Evolutionary conservation across 2,888 invertebrate genomes (phyloP), one percentile per base, ranked within the genome.

Genomic region (Philaethria dido): DNA sequence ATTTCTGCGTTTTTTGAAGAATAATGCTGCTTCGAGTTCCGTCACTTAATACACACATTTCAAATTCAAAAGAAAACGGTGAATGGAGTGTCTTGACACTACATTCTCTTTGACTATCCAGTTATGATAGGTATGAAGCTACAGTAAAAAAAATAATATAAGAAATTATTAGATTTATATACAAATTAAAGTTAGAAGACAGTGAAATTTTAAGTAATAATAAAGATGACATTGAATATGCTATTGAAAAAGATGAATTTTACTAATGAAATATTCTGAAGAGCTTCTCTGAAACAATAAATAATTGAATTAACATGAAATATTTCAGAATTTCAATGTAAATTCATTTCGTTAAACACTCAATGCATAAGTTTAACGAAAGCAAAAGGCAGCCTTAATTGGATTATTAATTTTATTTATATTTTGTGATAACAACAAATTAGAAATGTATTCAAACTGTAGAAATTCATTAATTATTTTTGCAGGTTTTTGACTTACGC

Each of bases 241-340:
- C 18, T 45, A 29, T 29, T 60, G 5, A 18, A 33, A 22, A 61
- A 14, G 47, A n/a, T 62, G 22, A 48, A 48, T 16, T 47, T 61
- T 47, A 14, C 20, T 61, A 20, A 18, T 61, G 16, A 47, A 61
- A 39, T 62, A 48, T 62, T 62, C n/a, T 48, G 25, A 64, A 59
- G 45, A 44, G 60, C 60, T 45, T 60, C 45, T 60, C 47, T 45
- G 60, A 45, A 29, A 60, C 29, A 47, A 60, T 47, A 60, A 60
- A 47, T 60, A 60, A 60, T 60, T 60, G 29, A 29, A 60, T 60
- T 60, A 60, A 33, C 18, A 33, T 45, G 60, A 60, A 60, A 60
- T 60, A 33, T 60, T 60, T 45, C 16, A 45, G 45, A 45, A 16
- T 22, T 60, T 47, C 18, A 18, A 47, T 45, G 45, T 47, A 33